Conservation (phyloP, 1,140 invertebrate genomes). For the Meteorus sp. region DNA sequence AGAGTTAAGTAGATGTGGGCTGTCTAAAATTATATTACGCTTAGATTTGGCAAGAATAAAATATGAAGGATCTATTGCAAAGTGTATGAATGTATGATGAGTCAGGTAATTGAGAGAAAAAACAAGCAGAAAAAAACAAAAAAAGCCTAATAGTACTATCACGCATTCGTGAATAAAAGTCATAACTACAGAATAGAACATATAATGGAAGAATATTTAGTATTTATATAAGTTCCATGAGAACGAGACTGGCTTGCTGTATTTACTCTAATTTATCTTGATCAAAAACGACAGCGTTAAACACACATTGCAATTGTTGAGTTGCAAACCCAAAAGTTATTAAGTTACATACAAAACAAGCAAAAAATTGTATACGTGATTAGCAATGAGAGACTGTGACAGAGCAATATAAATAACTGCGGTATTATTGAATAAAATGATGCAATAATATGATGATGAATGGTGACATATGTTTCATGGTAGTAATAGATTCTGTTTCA, state of each 20-base stretch:
- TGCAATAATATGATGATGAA: slow-evolving; percentile 7
- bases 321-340: neutral
- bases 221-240: neutral
- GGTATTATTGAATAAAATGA: slow-evolving; percentile 6
- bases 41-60: too few relatives aligned
- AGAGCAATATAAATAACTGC: slow-evolving; percentile 1
- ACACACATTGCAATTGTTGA: neutral
- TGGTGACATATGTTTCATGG: slow-evolving; percentile 4
- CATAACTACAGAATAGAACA: neutral
- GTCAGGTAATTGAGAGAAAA: too few relatives aligned
- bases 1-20: too few relatives aligned
- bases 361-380: neutral
- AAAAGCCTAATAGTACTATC: too few relatives aligned
- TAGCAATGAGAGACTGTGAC: neutral
- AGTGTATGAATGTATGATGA: too few relatives aligned
- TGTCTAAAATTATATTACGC: too few relatives aligned
- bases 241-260: slow-evolving; percentile 17
- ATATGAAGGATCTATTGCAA: too few relatives aligned
- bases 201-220: slow-evolving; percentile 2
- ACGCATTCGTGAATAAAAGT: slow-evolving; percentile 11
- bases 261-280: slow-evolving; percentile 6
- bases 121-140: too few relatives aligned
- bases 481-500: too few relatives aligned
- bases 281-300: neutral
- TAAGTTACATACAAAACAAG: neutral